Percentiles rank a stretch among this genome's conserved stretches.
Conservation (phyloP, 2,113 vertebrate species). For the Notechis scutatus region DNA sequence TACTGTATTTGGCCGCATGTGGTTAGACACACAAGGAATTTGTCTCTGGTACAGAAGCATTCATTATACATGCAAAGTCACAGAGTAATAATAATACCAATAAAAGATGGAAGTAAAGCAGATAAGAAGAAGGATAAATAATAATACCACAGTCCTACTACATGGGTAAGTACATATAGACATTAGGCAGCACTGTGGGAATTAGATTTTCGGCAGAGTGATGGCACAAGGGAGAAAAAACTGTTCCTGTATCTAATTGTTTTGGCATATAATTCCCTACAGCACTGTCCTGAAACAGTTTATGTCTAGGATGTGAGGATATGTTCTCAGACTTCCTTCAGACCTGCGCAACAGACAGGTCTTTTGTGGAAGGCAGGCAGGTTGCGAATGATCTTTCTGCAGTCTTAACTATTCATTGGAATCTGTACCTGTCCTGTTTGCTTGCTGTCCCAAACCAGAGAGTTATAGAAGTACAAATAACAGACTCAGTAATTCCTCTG, state of each 20-base stretch:
- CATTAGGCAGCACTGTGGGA: neutral
- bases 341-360: too few relatives aligned
- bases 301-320: neutral
- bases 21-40: neutral
- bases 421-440: neutral
- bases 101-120: neutral
- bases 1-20: neutral
- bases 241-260: neutral
- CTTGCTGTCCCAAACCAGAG: neutral
- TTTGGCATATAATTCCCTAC: neutral
- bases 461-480: neutral
- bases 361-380: neutral
- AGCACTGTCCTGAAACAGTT: neutral
- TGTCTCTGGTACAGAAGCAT: neutral
- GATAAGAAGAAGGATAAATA: neutral
- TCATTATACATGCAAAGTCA: neutral
- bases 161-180: neutral
- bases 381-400: neutral
- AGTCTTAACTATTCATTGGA: neutral
- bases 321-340: too few relatives aligned
- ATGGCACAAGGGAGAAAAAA: neutral
- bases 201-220: neutral
- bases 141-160: neutral
- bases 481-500: neutral
- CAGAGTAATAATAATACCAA: neutral